These are phyloP conservation scores for Actinemys pallida DNA, from an alignment of 2,113 vertebrate genomes.

Conservation along the genomic window DNA sequence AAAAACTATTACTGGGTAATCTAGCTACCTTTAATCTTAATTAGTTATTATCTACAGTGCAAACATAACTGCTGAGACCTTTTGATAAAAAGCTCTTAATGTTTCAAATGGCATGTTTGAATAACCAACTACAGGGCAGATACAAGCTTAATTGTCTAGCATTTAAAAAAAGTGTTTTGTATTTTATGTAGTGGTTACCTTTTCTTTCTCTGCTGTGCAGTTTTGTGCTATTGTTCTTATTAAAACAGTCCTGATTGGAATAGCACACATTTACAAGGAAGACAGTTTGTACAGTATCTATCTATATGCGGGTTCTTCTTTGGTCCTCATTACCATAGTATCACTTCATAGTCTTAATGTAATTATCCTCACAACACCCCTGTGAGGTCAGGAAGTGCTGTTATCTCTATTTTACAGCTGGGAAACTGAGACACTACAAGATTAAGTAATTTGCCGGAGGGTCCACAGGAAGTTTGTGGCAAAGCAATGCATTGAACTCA, in stretches of 20 bases:
- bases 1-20: not conserved
- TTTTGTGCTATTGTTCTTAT: not conserved
- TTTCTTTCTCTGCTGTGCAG: not conserved
- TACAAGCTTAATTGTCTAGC: not conserved
- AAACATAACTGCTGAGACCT: not conserved
- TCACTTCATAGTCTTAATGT: not conserved
- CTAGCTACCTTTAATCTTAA: constrained; percentile 3
- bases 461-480: not conserved
- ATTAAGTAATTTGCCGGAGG: not conserved
- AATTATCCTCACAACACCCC: not conserved
- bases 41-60: not conserved
- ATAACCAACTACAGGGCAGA: not conserved
- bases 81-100: not conserved
- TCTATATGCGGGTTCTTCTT: not conserved
- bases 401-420: not conserved
- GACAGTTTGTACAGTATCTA: not conserved
- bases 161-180: not conserved
- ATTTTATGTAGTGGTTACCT: not conserved
- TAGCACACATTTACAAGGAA: not conserved
- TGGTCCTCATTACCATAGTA: not conserved
- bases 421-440: not conserved
- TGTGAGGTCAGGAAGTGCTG: not conserved
- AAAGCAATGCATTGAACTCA: not conserved
- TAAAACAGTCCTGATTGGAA: not conserved
- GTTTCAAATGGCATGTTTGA: not conserved